Evolutionary conservation across 2,797 vertebrate genomes (phyloP).

Genomic region (Sparus aurata): DNA sequence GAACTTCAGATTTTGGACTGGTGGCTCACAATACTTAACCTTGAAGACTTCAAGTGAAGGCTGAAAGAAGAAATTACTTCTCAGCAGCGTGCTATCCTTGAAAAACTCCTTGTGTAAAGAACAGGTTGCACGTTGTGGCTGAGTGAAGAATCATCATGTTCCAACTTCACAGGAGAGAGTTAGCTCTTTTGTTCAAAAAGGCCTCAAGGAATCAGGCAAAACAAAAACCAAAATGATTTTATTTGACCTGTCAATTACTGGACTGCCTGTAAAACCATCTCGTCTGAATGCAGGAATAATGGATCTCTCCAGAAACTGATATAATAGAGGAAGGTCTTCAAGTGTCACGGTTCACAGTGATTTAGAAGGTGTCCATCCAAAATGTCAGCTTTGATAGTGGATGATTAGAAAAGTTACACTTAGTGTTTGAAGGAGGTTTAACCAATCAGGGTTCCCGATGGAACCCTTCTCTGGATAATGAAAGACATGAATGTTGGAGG

Average conservation of each 20-base stretch:
- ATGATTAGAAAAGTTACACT: not conserved
- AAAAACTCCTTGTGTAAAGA: not conserved
- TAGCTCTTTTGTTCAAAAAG: not conserved
- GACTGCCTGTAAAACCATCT: not conserved
- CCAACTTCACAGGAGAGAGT: not conserved
- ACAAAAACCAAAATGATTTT: not conserved
- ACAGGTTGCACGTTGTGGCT: not conserved
- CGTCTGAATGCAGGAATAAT: slow-evolving; percentile 15
- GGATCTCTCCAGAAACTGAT: not conserved
- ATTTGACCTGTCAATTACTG: not conserved
- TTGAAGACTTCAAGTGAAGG: slow-evolving; percentile 6
- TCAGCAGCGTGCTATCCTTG: not conserved
- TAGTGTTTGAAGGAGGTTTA: not conserved
- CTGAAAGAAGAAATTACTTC: slow-evolving; percentile 2
- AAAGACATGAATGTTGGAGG: too few relatives aligned
- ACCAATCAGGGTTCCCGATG: not conserved
- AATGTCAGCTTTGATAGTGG: not conserved
- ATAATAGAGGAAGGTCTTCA: not conserved
- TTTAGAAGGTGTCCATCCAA: not conserved
- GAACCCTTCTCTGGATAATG: not conserved
- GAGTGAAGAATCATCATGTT: slow-evolving; percentile 6
- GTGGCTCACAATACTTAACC: slow-evolving; percentile 18
- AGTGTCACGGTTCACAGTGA: not conserved
- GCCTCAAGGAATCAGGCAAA: not conserved
- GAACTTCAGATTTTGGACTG: not conserved